These are phyloP conservation scores for Trachemys scripta DNA, from an alignment of 2,113 vertebrate species.

Conservation along the genomic window DNA sequence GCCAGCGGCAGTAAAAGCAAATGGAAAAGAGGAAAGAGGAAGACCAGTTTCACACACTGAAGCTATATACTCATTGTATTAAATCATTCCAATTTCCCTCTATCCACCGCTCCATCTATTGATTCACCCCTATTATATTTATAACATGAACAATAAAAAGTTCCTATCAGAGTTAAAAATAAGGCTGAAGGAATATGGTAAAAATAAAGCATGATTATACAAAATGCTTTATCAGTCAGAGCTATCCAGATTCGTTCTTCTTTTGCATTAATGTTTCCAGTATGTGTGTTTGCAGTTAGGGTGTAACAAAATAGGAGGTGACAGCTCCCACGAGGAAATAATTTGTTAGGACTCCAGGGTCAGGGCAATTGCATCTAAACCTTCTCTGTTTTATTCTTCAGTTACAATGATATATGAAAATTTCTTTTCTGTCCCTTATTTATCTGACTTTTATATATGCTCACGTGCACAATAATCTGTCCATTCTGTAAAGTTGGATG, in stretches of 20 bases:
- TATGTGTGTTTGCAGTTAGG: slow-evolving; percentile 54
- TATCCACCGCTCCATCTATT: slow-evolving; percentile 22
- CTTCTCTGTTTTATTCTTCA: slow-evolving; percentile 32
- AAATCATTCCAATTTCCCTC: slow-evolving; percentile 50
- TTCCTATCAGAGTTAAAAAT: neutral
- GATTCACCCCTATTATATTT: slow-evolving; percentile 47
- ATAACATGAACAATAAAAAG: neutral
- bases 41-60: slow-evolving; percentile 38
- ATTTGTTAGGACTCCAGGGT: slow-evolving; percentile 40
- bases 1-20: slow-evolving; percentile 45
- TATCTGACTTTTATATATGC: neutral
- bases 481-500: neutral
- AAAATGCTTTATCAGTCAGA: slow-evolving; percentile 38
- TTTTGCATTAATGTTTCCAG: slow-evolving; percentile 58
- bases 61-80: slow-evolving; percentile 39
- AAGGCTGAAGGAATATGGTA: neutral
- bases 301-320: slow-evolving; percentile 70
- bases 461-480: neutral
- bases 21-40: slow-evolving; percentile 42
- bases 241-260: slow-evolving; percentile 31
- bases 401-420: slow-evolving; percentile 9
- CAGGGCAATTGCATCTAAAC: slow-evolving; percentile 24
- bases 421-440: fast-evolving
- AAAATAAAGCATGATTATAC: neutral
- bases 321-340: slow-evolving; percentile 48